phyloP scores from a whole-genome alignment of 1,140 invertebrate genomes.

The Halictus rubicundus region DNA sequence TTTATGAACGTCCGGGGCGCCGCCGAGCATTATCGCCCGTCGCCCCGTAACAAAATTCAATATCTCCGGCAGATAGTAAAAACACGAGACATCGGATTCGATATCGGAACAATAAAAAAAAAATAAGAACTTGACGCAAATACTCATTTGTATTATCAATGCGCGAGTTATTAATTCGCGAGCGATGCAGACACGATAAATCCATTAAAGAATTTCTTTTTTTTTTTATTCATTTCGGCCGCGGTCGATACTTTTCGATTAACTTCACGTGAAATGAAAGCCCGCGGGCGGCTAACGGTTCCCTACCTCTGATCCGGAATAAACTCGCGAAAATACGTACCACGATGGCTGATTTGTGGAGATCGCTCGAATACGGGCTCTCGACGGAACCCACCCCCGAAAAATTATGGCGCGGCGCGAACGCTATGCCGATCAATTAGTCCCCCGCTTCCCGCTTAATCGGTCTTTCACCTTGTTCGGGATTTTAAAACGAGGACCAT shows the following conservation, averaged over 20 bases:
- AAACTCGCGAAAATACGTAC: slow-evolving; percentile 43
- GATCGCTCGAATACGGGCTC: slow-evolving; percentile 38
- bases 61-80: background rate
- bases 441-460: slow-evolving; percentile 60
- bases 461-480: slow-evolving; percentile 4
- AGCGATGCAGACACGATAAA: slow-evolving; percentile 30
- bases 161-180: slow-evolving; percentile 35
- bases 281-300: slow-evolving; percentile 55
- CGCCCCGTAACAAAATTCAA: background rate
- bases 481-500: no score
- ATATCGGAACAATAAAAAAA: slow-evolving; percentile 5
- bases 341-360: slow-evolving; percentile 41
- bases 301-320: slow-evolving; percentile 39
- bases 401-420: slow-evolving; percentile 34
- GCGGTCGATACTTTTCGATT: slow-evolving; percentile 60
- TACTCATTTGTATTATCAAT: background rate
- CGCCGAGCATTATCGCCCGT: background rate
- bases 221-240: slow-evolving; percentile 39
- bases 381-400: background rate
- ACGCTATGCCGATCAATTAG: slow-evolving; percentile 52
- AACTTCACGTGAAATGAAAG: slow-evolving; percentile 48
- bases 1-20: background rate
- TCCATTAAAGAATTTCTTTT: slow-evolving; percentile 41
- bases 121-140: background rate
- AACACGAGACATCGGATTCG: background rate